Conservation (phyloP, 2,888 invertebrate genomes). For the Nemotelus nigrinus region DNA sequence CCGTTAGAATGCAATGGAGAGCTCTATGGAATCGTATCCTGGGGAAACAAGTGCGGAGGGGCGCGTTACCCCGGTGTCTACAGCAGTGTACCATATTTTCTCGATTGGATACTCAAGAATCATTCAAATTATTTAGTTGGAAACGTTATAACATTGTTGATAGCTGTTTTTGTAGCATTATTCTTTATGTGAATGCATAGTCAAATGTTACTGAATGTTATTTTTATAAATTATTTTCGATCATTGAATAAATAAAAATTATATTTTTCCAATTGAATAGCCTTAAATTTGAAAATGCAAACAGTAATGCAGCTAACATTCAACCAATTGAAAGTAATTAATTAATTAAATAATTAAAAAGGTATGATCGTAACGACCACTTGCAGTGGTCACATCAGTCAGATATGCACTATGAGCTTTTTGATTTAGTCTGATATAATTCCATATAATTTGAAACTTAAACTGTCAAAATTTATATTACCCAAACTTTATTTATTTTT, state of each 20-base stretch:
- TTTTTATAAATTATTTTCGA: neutral
- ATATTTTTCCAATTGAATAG: neutral
- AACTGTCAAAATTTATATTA: too few species aligned
- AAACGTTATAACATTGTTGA: neutral
- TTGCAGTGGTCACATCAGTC: too few species aligned
- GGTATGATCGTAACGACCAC: too few species aligned
- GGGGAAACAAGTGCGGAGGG: conserved; percentile 54
- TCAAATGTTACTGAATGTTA: too few species aligned
- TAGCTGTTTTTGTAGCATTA: neutral
- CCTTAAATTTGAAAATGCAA: too few species aligned
- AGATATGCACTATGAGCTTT: too few species aligned
- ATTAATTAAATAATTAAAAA: too few species aligned
- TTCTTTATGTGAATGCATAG: neutral
- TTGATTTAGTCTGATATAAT: too few species aligned
- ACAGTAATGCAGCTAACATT: too few species aligned
- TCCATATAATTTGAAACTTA: too few species aligned
- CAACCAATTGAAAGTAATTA: too few species aligned
- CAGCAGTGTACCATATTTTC: conserved; percentile 53
- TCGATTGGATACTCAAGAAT: conserved; percentile 51
- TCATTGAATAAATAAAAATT: neutral
- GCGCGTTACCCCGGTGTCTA: conserved; percentile 55
- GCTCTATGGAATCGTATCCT: conserved; percentile 55
- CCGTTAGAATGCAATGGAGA: conserved; percentile 54
- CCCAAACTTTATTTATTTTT: too few species aligned
- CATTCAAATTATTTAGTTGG: neutral